phyloP scores from a whole-genome alignment of 2,113 vertebrate species.

The Eudyptes chrysolophus region DNA sequence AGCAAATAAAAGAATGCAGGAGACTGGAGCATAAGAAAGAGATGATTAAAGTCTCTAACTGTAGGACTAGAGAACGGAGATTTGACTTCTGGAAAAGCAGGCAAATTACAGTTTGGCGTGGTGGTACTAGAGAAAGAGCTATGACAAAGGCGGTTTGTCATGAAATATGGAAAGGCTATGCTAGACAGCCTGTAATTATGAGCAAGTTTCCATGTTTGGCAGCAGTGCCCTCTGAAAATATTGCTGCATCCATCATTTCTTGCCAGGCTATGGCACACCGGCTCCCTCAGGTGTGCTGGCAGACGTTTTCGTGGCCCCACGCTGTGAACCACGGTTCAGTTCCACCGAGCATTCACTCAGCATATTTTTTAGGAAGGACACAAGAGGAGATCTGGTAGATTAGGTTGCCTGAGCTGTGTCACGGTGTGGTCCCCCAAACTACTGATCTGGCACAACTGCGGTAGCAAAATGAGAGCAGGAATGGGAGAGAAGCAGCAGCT shows the following conservation, averaged over 20 bases:
- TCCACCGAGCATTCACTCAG: not conserved
- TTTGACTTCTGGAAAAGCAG: not conserved
- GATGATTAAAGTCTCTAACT: not conserved
- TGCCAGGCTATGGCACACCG: not conserved
- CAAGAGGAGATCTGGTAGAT: not conserved
- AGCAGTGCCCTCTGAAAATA: not conserved
- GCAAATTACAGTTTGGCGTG: not conserved
- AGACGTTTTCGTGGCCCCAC: fast-evolving
- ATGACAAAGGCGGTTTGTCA: not conserved
- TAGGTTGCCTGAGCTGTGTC: not conserved
- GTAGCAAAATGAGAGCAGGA: not conserved
- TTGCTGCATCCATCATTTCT: not conserved
- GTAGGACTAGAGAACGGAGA: not conserved
- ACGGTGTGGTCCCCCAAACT: not conserved
- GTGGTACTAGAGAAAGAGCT: not conserved
- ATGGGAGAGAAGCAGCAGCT: not conserved
- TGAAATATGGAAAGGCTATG: slow-evolving; percentile 6
- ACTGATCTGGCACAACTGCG: not conserved
- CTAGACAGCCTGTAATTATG: slow-evolving; percentile 35
- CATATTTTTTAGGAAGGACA: not conserved
- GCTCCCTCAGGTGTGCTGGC: slow-evolving; percentile 45
- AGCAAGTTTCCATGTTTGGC: not conserved
- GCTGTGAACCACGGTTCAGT: not conserved
- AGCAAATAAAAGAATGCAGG: not conserved
- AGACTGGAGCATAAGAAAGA: not conserved